phyloP scores from a whole-genome alignment of 53 echinoderm and acorn worm species.

The Mesocentrotus franciscanus region DNA sequence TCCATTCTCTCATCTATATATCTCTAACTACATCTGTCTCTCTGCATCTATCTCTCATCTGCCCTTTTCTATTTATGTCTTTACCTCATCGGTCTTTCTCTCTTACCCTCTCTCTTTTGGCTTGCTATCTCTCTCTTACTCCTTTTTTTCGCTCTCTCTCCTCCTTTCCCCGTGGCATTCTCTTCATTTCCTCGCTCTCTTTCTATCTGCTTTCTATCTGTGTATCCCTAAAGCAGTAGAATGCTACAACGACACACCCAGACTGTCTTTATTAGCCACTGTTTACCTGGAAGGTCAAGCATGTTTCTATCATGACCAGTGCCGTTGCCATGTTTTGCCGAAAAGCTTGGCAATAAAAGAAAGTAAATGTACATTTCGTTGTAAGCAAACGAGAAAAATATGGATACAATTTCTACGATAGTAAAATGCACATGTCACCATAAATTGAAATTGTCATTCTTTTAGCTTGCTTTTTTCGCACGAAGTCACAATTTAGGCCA shows the following conservation, averaged over 20 bases:
- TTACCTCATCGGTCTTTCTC: neutral
- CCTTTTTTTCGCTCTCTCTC: neutral
- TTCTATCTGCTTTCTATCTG: neutral
- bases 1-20: neutral
- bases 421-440: neutral
- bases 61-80: neutral
- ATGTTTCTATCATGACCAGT: neutral
- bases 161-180: neutral
- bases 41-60: neutral
- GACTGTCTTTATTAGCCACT: no score
- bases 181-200: neutral
- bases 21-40: neutral
- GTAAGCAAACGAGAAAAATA: neutral
- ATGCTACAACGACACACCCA: no score
- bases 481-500: neutral
- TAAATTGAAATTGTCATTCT: neutral
- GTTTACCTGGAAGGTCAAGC: no score
- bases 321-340: neutral
- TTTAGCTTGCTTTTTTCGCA: neutral
- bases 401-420: neutral
- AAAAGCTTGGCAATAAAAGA: neutral
- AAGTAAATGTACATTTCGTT: neutral
- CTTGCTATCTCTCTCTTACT: neutral
- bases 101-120: neutral
- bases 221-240: neutral